These are phyloP conservation scores for Phataginus tetradactyla DNA, from an alignment of 2,797 vertebrate genomes.

Conservation along the genomic window DNA sequence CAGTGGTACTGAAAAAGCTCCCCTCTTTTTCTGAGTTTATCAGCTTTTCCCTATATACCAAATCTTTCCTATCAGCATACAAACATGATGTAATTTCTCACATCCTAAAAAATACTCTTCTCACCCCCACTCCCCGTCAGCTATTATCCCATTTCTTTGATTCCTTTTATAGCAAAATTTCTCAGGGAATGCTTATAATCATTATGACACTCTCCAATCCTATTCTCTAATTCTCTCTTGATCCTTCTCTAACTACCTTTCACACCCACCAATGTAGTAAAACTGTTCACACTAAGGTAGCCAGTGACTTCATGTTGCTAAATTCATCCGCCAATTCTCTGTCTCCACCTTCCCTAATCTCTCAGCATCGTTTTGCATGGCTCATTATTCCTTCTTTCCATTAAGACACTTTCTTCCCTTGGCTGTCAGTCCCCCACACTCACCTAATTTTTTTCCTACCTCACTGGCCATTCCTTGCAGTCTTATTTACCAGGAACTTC, in stretches of 20 bases:
- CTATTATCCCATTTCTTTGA: neutral
- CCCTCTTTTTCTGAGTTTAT: neutral
- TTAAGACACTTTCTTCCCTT: neutral
- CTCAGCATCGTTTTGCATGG: neutral
- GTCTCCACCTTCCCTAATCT: neutral
- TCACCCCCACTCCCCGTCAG: neutral
- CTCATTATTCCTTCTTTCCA: neutral
- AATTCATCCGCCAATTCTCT: neutral
- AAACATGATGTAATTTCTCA: neutral
- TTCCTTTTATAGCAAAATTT: slow-evolving; percentile 2
- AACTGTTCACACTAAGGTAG: neutral
- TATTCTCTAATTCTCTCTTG: neutral
- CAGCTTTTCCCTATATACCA: neutral
- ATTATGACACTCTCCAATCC: neutral
- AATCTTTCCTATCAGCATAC: neutral
- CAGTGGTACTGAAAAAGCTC: neutral
- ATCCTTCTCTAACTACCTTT: neutral
- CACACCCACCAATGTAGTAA: neutral
- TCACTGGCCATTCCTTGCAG: neutral
- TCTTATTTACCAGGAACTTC: neutral
- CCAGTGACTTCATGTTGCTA: neutral
- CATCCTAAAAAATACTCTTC: neutral
- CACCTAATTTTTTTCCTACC: neutral
- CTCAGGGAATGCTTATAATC: neutral
- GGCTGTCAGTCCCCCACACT: neutral